phyloP scores from a whole-genome alignment of 2,113 vertebrate genomes.

The Eira barbara region DNA sequence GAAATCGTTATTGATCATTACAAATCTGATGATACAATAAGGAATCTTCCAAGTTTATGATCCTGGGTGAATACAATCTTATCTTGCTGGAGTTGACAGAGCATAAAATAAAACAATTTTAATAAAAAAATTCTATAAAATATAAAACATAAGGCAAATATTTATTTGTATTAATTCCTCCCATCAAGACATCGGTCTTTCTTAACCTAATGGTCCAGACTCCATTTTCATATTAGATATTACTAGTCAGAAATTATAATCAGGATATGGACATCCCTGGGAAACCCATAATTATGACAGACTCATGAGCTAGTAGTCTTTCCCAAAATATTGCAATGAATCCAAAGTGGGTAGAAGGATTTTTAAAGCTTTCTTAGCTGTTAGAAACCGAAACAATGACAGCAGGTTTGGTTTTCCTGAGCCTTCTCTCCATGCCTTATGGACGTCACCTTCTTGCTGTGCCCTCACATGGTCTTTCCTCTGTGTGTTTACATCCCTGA shows the following conservation, averaged over 20 bases:
- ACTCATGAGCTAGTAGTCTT: background rate
- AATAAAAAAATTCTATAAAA: background rate
- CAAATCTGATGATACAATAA: background rate
- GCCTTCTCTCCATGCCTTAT: accelerated
- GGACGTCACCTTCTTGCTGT: accelerated
- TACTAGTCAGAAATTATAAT: background rate
- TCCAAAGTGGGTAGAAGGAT: background rate
- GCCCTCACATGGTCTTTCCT: no score
- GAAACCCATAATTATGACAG: background rate
- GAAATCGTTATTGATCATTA: background rate
- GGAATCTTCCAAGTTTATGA: background rate
- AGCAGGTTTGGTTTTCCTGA: background rate
- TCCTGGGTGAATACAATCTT: background rate
- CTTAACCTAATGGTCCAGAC: background rate
- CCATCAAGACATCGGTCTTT: no score
- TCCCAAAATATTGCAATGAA: background rate
- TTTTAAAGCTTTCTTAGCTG: background rate
- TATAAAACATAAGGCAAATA: background rate
- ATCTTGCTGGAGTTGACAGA: background rate
- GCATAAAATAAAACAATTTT: background rate
- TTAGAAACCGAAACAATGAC: background rate
- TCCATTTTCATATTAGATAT: background rate
- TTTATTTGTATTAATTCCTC: background rate
- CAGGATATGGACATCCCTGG: background rate
- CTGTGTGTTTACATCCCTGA: accelerated